These are phyloP conservation scores for Drosophila quadrilineata DNA, from an alignment of 1,140 invertebrate species.

Conservation along the genomic window DNA sequence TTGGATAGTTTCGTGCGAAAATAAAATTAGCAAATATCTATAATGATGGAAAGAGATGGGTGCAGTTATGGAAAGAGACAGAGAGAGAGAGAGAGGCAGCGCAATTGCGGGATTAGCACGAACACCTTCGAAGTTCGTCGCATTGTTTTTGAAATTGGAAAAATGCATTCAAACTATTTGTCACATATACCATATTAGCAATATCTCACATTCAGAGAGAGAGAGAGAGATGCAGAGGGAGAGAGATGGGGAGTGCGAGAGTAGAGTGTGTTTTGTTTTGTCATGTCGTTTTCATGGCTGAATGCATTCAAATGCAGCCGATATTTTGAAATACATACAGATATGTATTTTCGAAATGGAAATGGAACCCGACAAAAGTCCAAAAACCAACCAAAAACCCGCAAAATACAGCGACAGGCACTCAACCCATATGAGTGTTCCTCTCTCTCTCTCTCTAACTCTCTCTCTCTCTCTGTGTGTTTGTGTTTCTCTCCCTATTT, in stretches of 20 bases:
- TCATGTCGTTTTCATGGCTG: conserved; percentile 79
- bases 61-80: not conserved
- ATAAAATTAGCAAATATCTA: conserved; percentile 43
- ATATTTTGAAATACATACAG: too few relatives aligned
- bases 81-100: conserved; percentile 30
- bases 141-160: conserved; percentile 66
- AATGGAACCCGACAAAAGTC: conserved; percentile 52
- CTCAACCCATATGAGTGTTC: conserved; percentile 8
- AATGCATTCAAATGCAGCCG: conserved; percentile 57
- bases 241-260: too few relatives aligned
- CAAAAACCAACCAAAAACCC: conserved; percentile 26
- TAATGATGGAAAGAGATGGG: not conserved
- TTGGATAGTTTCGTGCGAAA: conserved; percentile 57
- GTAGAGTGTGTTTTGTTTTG: conserved; percentile 78
- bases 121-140: conserved; percentile 47
- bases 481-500: too few relatives aligned
- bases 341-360: too few relatives aligned
- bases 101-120: conserved; percentile 75
- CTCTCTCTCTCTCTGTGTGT: too few relatives aligned
- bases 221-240: not conserved
- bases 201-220: not conserved
- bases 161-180: conserved; percentile 52
- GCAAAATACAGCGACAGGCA: conserved; percentile 25
- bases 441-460: not conserved
- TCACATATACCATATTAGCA: conserved; percentile 37